phyloP scores from a whole-genome alignment of 2,113 vertebrate genomes.

The Sturnira hondurensis region DNA sequence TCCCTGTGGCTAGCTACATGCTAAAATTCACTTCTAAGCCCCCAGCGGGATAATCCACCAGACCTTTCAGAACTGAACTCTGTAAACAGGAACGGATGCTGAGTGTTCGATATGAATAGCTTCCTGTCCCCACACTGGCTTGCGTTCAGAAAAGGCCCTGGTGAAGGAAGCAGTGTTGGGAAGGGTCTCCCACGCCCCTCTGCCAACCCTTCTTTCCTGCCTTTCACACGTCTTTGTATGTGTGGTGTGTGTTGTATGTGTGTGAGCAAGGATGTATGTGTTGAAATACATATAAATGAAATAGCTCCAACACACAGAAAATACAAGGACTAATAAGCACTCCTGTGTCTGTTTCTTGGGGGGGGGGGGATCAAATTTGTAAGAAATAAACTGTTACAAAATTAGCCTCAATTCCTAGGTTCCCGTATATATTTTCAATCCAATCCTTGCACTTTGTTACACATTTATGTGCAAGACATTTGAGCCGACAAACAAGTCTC shows the following conservation, averaged over 20 bases:
- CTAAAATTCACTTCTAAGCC: neutral
- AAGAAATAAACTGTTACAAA: neutral
- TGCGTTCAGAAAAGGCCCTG: neutral
- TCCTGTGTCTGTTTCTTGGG: neutral
- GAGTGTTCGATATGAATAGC: neutral
- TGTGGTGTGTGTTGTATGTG: neutral
- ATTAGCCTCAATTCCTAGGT: neutral
- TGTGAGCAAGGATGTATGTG: neutral
- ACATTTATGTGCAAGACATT: neutral
- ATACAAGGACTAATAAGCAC: neutral
- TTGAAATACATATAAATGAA: neutral
- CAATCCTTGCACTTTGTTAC: neutral
- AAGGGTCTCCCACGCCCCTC: neutral
- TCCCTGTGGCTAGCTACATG: constrained; percentile 21
- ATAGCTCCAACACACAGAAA: neutral
- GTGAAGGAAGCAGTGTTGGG: neutral
- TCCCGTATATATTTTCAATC: neutral
- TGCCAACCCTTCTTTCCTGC: neutral
- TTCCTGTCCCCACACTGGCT: neutral
- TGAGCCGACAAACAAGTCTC: too few species aligned
- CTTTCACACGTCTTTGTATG: neutral
- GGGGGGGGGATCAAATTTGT: neutral
- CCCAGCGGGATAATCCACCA: neutral
- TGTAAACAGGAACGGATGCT: neutral
- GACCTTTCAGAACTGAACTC: neutral